phyloP scores from a whole-genome alignment of 1,140 invertebrate species.

The Drosophila grimshawi region DNA sequence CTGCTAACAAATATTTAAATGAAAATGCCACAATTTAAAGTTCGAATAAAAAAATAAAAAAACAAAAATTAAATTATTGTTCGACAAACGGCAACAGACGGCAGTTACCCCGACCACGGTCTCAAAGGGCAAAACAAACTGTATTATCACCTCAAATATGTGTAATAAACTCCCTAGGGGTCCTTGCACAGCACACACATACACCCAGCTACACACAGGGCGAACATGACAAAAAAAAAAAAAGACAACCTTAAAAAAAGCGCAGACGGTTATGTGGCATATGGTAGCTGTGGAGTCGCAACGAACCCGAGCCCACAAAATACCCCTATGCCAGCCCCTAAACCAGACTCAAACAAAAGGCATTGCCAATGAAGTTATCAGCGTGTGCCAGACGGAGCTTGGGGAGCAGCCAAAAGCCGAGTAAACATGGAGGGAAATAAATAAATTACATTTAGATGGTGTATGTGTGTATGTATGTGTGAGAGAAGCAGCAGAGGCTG shows the following conservation, averaged over 20 bases:
- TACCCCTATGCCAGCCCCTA: slow-evolving; percentile 9
- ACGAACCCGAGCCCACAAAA: slow-evolving; percentile 2
- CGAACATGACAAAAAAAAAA: slow-evolving; percentile 37
- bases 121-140: slow-evolving; percentile 55
- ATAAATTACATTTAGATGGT: slow-evolving; percentile 60
- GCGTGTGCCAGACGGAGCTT: slow-evolving; percentile 64
- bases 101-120: slow-evolving; percentile 5
- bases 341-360: slow-evolving; percentile 52
- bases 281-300: slow-evolving; percentile 42
- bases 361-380: slow-evolving; percentile 75
- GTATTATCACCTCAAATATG: slow-evolving; percentile 82
- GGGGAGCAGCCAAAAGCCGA: slow-evolving; percentile 59
- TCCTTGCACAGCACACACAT: slow-evolving; percentile 50
- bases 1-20: slow-evolving; percentile 74
- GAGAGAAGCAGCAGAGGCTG: too few relatives aligned
- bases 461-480: background rate
- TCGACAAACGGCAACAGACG: slow-evolving; percentile 37
- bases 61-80: slow-evolving; percentile 50
- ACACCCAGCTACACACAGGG: slow-evolving; percentile 20
- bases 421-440: slow-evolving; percentile 66
- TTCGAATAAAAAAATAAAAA: slow-evolving; percentile 34
- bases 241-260: slow-evolving; percentile 45
- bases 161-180: slow-evolving; percentile 74
- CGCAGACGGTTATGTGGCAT: slow-evolving; percentile 54
- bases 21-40: slow-evolving; percentile 57